These are phyloP conservation scores for Dugesia japonica DNA, from an alignment of 2,888 invertebrate genomes.

Conservation along the genomic window DNA sequence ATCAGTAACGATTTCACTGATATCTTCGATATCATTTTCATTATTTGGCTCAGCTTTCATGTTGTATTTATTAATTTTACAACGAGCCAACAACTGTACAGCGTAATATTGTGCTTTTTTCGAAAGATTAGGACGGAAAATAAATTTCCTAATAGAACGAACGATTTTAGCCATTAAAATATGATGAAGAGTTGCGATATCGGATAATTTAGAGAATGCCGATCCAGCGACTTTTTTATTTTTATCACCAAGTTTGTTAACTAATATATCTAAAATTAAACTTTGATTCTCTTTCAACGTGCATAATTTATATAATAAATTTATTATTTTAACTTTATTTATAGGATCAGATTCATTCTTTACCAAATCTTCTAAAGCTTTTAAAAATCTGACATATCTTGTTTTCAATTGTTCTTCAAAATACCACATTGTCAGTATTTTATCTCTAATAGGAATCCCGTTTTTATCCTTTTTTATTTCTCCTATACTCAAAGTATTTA, in stretches of 20 bases:
- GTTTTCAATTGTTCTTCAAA: neutral
- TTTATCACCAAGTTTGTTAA: neutral
- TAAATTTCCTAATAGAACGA: neutral
- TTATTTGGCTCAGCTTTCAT: neutral
- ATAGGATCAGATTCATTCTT: neutral
- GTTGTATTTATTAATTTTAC: neutral
- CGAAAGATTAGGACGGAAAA: neutral
- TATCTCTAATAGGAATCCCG: neutral
- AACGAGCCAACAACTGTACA: neutral
- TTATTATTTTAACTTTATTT: neutral
- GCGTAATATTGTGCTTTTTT: neutral
- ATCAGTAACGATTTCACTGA: neutral
- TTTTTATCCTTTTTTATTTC: neutral
- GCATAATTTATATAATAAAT: neutral
- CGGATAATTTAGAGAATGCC: neutral
- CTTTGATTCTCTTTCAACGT: neutral
- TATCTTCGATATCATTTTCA: neutral
- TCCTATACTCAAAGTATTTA: neutral
- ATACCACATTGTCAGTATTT: neutral
- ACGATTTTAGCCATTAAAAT: neutral
- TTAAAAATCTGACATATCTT: neutral
- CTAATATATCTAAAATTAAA: neutral
- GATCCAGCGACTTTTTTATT: neutral
- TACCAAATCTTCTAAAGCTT: neutral
- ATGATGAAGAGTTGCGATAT: too few species aligned